phyloP scores from a whole-genome alignment of 1,140 invertebrate species.

The Drosophila pallidifrons region DNA sequence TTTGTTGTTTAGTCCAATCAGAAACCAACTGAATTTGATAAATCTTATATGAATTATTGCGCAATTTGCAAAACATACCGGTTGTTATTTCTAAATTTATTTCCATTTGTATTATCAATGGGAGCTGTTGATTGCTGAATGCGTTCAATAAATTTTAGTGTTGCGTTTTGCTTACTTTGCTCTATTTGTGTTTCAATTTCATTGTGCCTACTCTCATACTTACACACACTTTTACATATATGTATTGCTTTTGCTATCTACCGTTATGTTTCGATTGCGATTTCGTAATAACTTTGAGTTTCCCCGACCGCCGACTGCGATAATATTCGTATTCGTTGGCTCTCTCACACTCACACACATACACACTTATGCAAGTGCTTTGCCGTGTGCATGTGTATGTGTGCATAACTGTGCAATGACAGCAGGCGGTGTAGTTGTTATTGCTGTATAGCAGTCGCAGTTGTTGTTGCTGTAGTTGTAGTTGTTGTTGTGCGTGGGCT shows the following conservation, averaged over 20 bases:
- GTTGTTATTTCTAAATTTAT: constrained; percentile 7
- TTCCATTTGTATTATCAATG: constrained; percentile 1
- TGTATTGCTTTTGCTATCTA: constrained; percentile 62
- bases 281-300: constrained; percentile 70
- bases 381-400: constrained; percentile 33
- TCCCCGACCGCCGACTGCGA: constrained; percentile 59
- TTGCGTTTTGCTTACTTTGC: background rate
- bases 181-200: constrained; percentile 45
- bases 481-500: constrained; percentile 55
- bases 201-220: constrained; percentile 29
- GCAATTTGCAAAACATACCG: background rate
- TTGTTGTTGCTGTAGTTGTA: constrained; percentile 37
- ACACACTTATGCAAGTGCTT: constrained; percentile 8
- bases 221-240: constrained; percentile 1
- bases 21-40: background rate
- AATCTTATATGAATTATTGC: constrained; percentile 2
- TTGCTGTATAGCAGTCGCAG: constrained; percentile 1
- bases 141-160: constrained; percentile 14
- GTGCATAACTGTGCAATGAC: constrained; percentile 51
- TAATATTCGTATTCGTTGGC: constrained; percentile 55
- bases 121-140: constrained; percentile 13
- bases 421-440: constrained; percentile 23
- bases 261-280: constrained; percentile 77
- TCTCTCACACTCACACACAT: constrained; percentile 20
- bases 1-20: background rate